Evolutionary conservation across 2,113 vertebrate genomes (phyloP), one percentile per base, ranked within the genome.

Genomic region (Morone chrysops): DNA sequence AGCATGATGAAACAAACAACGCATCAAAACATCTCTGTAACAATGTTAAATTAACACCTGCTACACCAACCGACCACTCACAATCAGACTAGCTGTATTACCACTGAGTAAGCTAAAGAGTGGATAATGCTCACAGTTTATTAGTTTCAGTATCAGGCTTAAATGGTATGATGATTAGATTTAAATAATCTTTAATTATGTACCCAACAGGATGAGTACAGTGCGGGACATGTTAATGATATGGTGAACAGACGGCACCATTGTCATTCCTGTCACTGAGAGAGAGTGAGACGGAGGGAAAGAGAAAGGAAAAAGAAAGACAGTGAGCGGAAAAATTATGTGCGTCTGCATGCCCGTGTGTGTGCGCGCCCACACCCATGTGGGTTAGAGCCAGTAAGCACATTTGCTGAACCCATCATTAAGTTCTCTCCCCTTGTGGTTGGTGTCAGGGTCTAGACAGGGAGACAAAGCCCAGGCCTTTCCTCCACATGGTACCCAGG

Each of bases 351-450:
- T 41, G 59, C 59, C 25, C 31, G 54, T 43, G 60, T 53, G 71
- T 56, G 54, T 50, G 41, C 50, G 61, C 11, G 9, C 40, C 9
- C 67, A 88, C 73, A 79, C 66, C 41, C 78, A 59, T 72, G 71
- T 80, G 89, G 71, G 70, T 79, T 53, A 53, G 70, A 80, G 88
- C 59, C 83, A 78, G 80, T 78, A 76, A 79, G 84, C 82, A 87
- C 84, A 90, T 92, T 90, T 85, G 83, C 88, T 84, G 80, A 90
- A 84, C 87, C 89, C 85, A 84, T 93, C 92, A 94, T 94, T 92
- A 94, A 87, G 89, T 90, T 84, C 70, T 83, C 85, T 89, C 63
- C 86, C 89, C 86, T 85, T 80, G 90, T 71, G 89, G 81, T 86
- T 63, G 82, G 68, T 93, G 91, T 92, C 88, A 90, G 87, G 91